phyloP scores from a whole-genome alignment of 2,113 vertebrate species.

The Cheilinus undulatus region DNA sequence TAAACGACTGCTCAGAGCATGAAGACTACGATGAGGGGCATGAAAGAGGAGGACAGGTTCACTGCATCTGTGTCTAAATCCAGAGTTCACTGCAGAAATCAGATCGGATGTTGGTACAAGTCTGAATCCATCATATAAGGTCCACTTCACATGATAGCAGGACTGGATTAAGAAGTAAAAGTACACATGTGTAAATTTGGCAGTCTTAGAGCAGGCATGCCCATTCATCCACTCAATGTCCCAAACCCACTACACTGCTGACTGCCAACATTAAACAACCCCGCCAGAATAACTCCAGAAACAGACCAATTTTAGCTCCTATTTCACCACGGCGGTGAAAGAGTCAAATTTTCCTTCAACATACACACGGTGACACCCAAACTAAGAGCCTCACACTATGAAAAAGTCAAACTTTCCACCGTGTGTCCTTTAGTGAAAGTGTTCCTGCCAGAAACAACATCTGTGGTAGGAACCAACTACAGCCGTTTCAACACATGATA shows the following conservation, averaged over 20 bases:
- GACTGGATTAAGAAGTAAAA: too few relatives aligned
- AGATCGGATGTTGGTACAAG: neutral
- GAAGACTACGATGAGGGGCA: neutral
- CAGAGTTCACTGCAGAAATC: neutral
- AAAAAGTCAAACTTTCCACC: slow-evolving; percentile 52
- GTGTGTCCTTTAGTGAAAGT: slow-evolving; percentile 24
- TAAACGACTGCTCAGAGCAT: slow-evolving; percentile 20
- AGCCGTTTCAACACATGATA: neutral
- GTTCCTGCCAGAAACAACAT: slow-evolving; percentile 58
- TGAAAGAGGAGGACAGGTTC: neutral
- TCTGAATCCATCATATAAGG: neutral
- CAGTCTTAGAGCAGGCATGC: neutral
- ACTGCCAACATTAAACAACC: neutral
- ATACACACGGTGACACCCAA: slow-evolving; percentile 32
- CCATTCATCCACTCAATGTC: neutral
- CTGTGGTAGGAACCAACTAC: slow-evolving; percentile 33
- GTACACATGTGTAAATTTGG: neutral
- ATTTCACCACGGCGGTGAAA: slow-evolving; percentile 3
- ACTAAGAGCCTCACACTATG: slow-evolving; percentile 3
- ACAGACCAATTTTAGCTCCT: slow-evolving; percentile 10
- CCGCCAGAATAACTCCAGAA: slow-evolving; percentile 1
- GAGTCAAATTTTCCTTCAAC: slow-evolving; percentile 25
- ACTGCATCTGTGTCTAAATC: neutral
- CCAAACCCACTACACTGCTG: neutral
- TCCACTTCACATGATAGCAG: too few relatives aligned